Evolutionary conservation across 1,140 invertebrate genomes (phyloP), one percentile per base, ranked within the genome.

Genomic region (Cyphomyrmex costatus): DNA sequence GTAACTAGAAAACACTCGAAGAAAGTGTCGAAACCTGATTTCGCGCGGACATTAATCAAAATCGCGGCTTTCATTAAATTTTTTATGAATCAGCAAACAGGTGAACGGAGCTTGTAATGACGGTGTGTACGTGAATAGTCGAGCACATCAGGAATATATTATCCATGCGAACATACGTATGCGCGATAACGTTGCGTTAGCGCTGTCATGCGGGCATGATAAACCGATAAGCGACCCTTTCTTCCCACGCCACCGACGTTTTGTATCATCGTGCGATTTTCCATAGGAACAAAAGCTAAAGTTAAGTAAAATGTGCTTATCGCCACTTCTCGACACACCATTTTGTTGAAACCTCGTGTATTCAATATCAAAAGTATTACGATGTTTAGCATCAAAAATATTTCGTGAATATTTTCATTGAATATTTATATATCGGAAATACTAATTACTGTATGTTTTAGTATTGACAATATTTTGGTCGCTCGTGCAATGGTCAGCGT

Each of bases 171-270:
- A 88, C 63, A 83, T 89, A 89, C 71, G 88, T 87, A 76, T 77
- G 86, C 27, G 74, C 82, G 90, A 92, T 89, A 90, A 91, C 85
- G 88, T 63, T 88, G 83, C 89, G 86, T 92, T 89, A 89, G 82
- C 76, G 30, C 68, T 71, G 85, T 63, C 88, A 91, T 91, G 89
- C 87, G 91, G 92, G 88, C 68, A 85, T 42, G 92, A 93, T 93
- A 92, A 92, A 84, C 73, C 65, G 92, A 93, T 93, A 92, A 91
- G 74, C 12, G 71, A 24, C 83, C 86, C 83, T 88, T 61, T 78
- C 68, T 93, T 92, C 92, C 91, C 91, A 92, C 91, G 89, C 85
- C 21, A 27, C 27, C 56, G 46, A 79, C 65, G 60, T 60, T 83
- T 49, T 19, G 53, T 90, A 87, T 89, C 68, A n/a, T 7, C 27